A percentile compares a stretch with the other conserved stretches of the same genome.
Conservation (phyloP, 2,888 invertebrate genomes). For the Chaetogeoica ovagalla region DNA sequence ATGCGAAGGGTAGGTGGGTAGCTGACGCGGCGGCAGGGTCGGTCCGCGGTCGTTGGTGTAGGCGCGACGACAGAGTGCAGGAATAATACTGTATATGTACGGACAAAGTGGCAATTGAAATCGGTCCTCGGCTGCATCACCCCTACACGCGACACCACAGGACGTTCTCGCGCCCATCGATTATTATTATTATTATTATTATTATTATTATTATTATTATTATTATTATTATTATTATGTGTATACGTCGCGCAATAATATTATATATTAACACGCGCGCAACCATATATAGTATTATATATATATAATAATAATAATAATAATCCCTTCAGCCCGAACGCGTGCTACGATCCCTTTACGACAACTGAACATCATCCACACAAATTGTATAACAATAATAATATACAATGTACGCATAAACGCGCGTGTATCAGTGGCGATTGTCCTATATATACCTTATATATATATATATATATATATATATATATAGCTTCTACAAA, state of each 20-base stretch:
- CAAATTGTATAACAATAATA: too few relatives aligned
- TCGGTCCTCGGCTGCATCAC: neutral
- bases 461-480: too few relatives aligned
- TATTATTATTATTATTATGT: too few relatives aligned
- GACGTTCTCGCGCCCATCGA: neutral
- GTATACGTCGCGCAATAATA: neutral
- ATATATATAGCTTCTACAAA: too few relatives aligned
- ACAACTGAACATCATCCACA: neutral
- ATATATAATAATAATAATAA: neutral
- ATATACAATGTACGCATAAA: too few relatives aligned
- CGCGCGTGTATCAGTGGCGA: too few relatives aligned
- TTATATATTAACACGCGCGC: slow-evolving; percentile 27
- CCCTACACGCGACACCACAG: neutral
- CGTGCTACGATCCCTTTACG: neutral
- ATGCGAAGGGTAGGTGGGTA: too few relatives aligned
- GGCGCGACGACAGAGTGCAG: neutral
- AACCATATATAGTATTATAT: too few relatives aligned
- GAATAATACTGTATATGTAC: neutral
- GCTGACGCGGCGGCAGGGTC: neutral
- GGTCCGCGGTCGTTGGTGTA: neutral
- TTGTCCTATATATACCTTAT: too few relatives aligned
- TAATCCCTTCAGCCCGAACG: neutral
- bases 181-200: neutral
- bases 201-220: too few relatives aligned
- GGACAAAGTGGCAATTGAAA: slow-evolving; percentile 45